Evolutionary conservation across 1,140 invertebrate genomes (phyloP), one percentile per base, ranked within the genome.

Genomic region (Lordiphosa collinella): DNA sequence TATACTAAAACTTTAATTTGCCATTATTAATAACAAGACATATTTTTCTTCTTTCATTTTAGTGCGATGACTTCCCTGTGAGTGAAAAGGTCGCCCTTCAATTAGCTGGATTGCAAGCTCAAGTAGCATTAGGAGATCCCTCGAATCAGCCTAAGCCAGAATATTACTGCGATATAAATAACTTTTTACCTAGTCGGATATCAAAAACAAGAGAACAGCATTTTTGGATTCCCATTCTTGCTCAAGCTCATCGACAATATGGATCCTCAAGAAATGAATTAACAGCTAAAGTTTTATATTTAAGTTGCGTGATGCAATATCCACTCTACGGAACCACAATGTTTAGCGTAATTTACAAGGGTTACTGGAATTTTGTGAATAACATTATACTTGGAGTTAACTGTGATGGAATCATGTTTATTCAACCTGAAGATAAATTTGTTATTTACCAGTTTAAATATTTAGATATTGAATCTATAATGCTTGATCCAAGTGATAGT

Each of bases 271-370:
- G 97, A 67, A 94, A 95, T 4, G 96, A 98, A 84, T 88, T 98
- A 18, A 96, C 97, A 2, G 96, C 96, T 1, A 98, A 98, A 90
- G 96, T 97, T 6, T 92, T 98, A 68, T 98, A 98, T 89, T 90
- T 99, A 40, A 97, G 96, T 0, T 98, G 97, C 84, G 97, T 99
- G 1, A 98, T 98, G 96, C 97, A 99, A 89, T 99, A 98, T 89
- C 96, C 97, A 0, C 91, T 98, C 1, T 98, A 98, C 86, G 97
- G 97, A 2, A 97, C 96, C 44, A 97, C 97, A 0, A 93, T 98
- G 90, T 98, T 96, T 89, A 93, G 94, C 31, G 97, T 98, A 22
- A 95, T 94, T 1, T 98, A 98, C 87, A 93, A 96, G 62, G 96
- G 96, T 2, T 95, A 96, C 85, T 96, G 97, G 95, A 95, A 95